Conservation (phyloP, 2,888 invertebrate species). For the Thysanoteuthis rhombus region DNA sequence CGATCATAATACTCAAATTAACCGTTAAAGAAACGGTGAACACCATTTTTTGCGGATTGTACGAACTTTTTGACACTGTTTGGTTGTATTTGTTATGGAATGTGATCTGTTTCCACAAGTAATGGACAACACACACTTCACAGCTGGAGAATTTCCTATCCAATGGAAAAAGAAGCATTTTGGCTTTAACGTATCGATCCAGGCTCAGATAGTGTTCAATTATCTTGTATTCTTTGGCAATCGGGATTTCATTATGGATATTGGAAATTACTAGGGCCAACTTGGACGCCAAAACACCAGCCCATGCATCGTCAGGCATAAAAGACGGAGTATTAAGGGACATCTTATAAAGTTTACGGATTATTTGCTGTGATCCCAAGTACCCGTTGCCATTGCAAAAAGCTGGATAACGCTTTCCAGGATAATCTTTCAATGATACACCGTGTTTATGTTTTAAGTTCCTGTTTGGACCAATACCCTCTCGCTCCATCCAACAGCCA, state of each 20-base stretch:
- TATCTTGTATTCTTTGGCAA: not conserved
- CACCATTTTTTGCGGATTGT: rapidly evolving
- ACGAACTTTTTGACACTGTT: rapidly evolving
- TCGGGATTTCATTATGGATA: not conserved
- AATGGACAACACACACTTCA: not conserved
- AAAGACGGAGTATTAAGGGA: constrained; percentile 41
- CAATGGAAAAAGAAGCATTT: not conserved
- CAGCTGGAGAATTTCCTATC: not conserved
- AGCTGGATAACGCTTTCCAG: constrained; percentile 35
- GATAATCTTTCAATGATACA: constrained; percentile 32
- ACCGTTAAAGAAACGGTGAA: not conserved
- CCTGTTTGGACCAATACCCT: constrained; percentile 33
- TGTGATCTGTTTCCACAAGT: not conserved
- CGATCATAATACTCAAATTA: not conserved
- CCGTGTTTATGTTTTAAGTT: constrained; percentile 27
- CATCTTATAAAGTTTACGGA: constrained; percentile 35
- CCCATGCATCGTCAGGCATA: constrained; percentile 41
- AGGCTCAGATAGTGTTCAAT: not conserved
- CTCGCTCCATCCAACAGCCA: constrained; percentile 25
- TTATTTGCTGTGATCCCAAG: constrained; percentile 32
- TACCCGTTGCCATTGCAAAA: constrained; percentile 39
- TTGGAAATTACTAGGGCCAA: not conserved
- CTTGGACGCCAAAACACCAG: constrained; percentile 38
- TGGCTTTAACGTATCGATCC: not conserved
- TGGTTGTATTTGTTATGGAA: not conserved